Base-by-base conservation (phyloP, 2,113 vertebrate species). In the Neopipo cinnamomea region DNA sequence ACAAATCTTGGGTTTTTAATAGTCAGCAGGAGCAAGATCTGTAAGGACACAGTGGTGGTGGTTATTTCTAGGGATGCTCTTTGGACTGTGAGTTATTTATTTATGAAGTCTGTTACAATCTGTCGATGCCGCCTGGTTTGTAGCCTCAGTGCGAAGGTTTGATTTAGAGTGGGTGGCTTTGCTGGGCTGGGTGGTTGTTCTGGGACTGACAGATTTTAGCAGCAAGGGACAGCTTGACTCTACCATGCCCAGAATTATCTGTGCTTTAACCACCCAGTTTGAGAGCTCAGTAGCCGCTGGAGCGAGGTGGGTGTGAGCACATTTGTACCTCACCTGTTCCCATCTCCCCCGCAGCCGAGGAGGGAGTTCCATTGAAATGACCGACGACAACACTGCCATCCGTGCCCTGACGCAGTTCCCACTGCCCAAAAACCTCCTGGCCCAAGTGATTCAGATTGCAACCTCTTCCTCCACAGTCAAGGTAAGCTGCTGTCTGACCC, bases 371-470 rank as follows among this genome's bases (percentile, higher is more conserved):
- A 94, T 98, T 87, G 98, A 98, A 59, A 98, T 98, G 97, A 98
- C 97, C 22, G 98, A 98, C 0, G 95, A 98, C 28, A 95, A 97
- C 50, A 96, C 96, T 3, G 95, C 98, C 61, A 89, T 96, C 33
- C 97, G 98, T 78, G 99, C 99, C 22, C 97, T 99, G 73, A 98
- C 98, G 2, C 97, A 98, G 85, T 99, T 99, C 95, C 98, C 98
- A 1, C 98, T 99, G 46, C 98, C 99, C 39, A 99, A 99, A 97
- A 98, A 98, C 27, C 98, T 99, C 13, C 96, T 99, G 62, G 95
- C 95, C 30, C 98, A 97, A 61, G 99, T 99, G 86, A 96, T 99
- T 89, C 99, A 99, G 97, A 98, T 98, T 35, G 99, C 99, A 37
- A 99, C 98, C 0, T 99, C 99, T 1, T 98, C 98, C 23, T 97